A percentile compares a stretch with the other conserved stretches of the same genome.
Evolutionary conservation across 2,888 invertebrate genomes (phyloP).

Genomic region (Panzeria rudis): DNA sequence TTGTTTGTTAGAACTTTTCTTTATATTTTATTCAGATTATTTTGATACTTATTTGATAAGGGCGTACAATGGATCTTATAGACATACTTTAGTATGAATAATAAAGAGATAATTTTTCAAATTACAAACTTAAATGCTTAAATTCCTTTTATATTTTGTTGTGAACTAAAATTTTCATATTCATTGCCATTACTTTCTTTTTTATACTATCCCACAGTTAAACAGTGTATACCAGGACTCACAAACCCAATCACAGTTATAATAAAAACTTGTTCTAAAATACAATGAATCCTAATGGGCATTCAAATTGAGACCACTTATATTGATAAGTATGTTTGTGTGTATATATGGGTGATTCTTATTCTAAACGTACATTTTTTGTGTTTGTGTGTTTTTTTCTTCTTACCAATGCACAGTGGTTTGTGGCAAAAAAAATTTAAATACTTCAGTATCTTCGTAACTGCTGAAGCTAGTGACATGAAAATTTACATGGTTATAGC

Average conservation of each 20-base stretch:
- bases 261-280: neutral
- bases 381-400: too few species aligned
- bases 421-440: too few species aligned
- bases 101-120: neutral
- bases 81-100: neutral
- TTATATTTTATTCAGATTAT: neutral
- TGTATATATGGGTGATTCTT: too few species aligned
- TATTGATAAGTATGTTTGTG: slow-evolving; percentile 1
- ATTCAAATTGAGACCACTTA: neutral
- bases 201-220: neutral
- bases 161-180: neutral
- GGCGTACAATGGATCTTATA: neutral
- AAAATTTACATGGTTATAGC: too few species aligned
- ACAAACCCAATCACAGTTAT: neutral
- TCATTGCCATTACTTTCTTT: too few species aligned
- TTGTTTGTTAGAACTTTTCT: neutral
- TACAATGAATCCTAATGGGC: neutral
- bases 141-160: neutral
- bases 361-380: too few species aligned
- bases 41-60: neutral
- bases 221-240: neutral
- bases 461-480: too few species aligned
- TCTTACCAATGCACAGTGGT: too few species aligned
- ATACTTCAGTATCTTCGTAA: too few species aligned
- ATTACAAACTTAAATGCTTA: neutral